phyloP scores from a whole-genome alignment of 2,888 invertebrate genomes.

The Enoplolaimus lenunculus region DNA sequence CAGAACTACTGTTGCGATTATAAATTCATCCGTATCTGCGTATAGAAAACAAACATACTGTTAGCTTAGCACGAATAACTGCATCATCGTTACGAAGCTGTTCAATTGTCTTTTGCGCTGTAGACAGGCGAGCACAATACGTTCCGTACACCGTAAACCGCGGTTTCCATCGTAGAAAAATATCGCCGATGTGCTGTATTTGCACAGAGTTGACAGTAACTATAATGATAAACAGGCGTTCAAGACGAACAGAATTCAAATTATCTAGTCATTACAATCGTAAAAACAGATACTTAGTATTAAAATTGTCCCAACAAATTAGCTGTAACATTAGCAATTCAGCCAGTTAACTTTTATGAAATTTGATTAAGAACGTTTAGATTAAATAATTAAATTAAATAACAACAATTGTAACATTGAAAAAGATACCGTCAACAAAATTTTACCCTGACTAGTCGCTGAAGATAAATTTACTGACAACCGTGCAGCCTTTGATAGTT shows the following conservation, averaged over 20 bases:
- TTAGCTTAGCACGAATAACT: slow-evolving; percentile 54
- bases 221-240: no score
- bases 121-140: slow-evolving; percentile 82
- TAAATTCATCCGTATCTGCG: no score
- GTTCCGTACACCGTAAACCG: slow-evolving; percentile 81
- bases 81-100: slow-evolving; percentile 56
- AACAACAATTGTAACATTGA: no score
- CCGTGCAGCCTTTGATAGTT: slow-evolving; percentile 55
- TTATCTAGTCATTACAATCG: slow-evolving; percentile 26
- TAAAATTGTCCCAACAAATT: no score
- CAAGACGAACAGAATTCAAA: slow-evolving; percentile 19
- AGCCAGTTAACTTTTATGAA: no score
- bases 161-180: slow-evolving; percentile 77
- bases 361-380: no score
- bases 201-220: background rate
- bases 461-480: background rate
- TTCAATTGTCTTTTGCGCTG: slow-evolving; percentile 71
- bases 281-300: slow-evolving; percentile 29
- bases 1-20: no score
- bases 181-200: slow-evolving; percentile 52
- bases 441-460: background rate
- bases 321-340: no score
- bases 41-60: no score
- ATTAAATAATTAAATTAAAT: no score
- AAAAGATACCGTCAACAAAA: no score